Evolutionary conservation across 2,797 vertebrate species (phyloP).

Genomic region (Enoplosus armatus): DNA sequence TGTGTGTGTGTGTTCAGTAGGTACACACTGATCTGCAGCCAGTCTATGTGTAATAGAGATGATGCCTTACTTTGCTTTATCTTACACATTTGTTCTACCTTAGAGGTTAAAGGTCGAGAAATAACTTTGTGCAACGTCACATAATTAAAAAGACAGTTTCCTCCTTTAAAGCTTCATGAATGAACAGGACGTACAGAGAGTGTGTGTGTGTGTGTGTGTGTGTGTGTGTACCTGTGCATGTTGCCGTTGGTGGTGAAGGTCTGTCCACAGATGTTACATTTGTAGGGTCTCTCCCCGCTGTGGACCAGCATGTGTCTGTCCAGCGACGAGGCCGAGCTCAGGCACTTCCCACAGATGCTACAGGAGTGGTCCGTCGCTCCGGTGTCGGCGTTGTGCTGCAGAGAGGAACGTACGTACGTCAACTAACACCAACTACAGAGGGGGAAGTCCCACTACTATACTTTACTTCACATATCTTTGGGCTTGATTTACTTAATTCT

Average conservation of each 20-base stretch:
- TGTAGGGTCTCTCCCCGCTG: slow-evolving; percentile 97
- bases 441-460: not conserved
- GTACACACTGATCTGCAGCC: not conserved
- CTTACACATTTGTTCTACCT: too few species aligned
- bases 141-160: too few species aligned
- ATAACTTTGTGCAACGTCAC: too few species aligned
- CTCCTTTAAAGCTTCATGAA: too few species aligned
- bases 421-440: not conserved
- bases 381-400: slow-evolving; percentile 94
- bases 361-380: slow-evolving; percentile 95
- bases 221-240: slow-evolving; percentile 94
- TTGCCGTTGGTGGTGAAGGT: slow-evolving; percentile 99
- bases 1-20: not conserved
- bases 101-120: not conserved
- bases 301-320: slow-evolving; percentile 99
- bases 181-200: too few species aligned
- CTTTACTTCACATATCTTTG: not conserved
- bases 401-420: not conserved
- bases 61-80: too few species aligned
- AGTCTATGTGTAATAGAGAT: not conserved
- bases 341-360: slow-evolving; percentile 97
- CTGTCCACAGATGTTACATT: slow-evolving; percentile 92
- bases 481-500: too few species aligned
- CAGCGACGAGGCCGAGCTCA: slow-evolving; percentile 97
- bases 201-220: not conserved